phyloP scores from a whole-genome alignment of 2,797 vertebrate genomes.

The Scolopax rusticola region DNA sequence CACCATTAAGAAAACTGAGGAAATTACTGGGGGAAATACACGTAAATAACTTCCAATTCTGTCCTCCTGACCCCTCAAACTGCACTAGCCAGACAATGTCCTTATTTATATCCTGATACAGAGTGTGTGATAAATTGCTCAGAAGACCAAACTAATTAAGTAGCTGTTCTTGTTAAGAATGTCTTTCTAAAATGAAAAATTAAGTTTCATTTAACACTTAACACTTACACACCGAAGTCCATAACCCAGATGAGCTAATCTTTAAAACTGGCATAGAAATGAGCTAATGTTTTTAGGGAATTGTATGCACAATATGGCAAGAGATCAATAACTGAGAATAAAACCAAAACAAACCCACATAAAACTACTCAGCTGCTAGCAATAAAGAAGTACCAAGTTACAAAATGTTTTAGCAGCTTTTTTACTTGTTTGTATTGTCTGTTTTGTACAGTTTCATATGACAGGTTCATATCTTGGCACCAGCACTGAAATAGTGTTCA shows the following conservation, averaged over 20 bases:
- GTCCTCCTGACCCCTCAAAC: background rate
- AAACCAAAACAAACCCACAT: background rate
- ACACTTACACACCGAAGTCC: constrained; percentile 68
- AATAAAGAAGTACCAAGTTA: constrained; percentile 62
- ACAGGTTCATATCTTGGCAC: background rate
- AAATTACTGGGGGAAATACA: background rate
- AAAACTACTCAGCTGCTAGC: constrained; percentile 60
- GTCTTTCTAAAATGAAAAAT: constrained; percentile 66
- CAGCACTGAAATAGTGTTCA: background rate
- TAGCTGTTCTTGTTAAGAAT: constrained; percentile 45
- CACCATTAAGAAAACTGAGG: background rate
- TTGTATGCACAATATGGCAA: constrained; percentile 70
- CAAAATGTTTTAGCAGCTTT: constrained; percentile 63
- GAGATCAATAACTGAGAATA: constrained; percentile 59
- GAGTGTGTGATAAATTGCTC: background rate
- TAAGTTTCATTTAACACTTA: constrained; percentile 71
- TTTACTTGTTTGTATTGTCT: background rate
- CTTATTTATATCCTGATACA: background rate
- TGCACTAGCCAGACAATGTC: background rate
- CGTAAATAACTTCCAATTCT: background rate
- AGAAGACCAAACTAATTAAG: constrained; percentile 60
- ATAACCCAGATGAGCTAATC: constrained; percentile 75
- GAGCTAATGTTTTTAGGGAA: constrained; percentile 77
- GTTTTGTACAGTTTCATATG: background rate
- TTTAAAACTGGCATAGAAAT: constrained; percentile 64